Base-by-base conservation (phyloP, 2,113 vertebrate species). In the Gasterosteus aculeatus region DNA sequence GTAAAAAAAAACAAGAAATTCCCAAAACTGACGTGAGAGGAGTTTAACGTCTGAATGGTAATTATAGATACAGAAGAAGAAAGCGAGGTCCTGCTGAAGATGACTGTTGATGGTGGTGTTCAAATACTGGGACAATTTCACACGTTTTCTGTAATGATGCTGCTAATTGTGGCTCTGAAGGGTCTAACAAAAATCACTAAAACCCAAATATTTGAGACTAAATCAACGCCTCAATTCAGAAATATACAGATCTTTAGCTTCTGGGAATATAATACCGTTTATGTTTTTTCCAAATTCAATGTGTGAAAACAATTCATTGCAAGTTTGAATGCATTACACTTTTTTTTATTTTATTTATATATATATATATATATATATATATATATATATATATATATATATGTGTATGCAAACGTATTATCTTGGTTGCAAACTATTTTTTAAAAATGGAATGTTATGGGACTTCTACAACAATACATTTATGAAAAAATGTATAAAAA, bases 11-110 rank as follows among this genome's bases (percentile, higher is more conserved):
- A 56, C 5, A 7, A 38, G 35, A 18, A 33, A 14, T 10, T 53
- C 35, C 31, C 54, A 35, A 51, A 62, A 22, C 73, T 12, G 69
- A 73, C 59, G 22, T 8, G 60, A 63, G 46, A 67, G 39, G 14
- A 9, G 9, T 38, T 74, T 70, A 60, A 69, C 75, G 38, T n/a
- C 64, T 14, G 0, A 2, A 2, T 42, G 65, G 33, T 83, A 47
- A 67, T 79, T 42, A 16, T 33, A 31, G 22, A 8, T 0, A 5
- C 3, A 18, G 31, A 35, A 69, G 57, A 49, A 41, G 39, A 54
- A 47, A 46, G 16, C 5, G 0, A 19, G 35, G 38, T 31, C 16
- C 58, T 53, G n/a, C 42, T 29, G 39, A 2, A 31, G 38, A 14
- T n/a, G 18, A 38, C 7, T 31, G 33, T 22, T 38, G n/a, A 31